These are phyloP conservation scores for Carlito syrichta DNA, from an alignment of 2,113 vertebrate species.

Conservation along the genomic window DNA sequence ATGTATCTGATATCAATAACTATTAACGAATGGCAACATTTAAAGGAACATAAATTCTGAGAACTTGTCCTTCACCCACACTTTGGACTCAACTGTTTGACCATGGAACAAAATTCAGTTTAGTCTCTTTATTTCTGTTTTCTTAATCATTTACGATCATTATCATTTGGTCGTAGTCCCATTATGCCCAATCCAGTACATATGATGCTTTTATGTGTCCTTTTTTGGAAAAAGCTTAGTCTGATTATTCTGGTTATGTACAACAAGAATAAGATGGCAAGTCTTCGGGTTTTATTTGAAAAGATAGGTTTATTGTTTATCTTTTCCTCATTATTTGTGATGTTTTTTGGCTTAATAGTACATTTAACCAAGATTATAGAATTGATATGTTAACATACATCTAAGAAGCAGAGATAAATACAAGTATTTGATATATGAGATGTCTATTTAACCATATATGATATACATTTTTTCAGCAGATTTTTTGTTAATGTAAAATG, in stretches of 20 bases:
- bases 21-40: not conserved
- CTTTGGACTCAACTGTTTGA: not conserved
- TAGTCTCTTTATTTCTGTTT: not conserved
- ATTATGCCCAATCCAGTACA: not conserved
- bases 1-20: not conserved
- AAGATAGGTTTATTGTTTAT: not conserved
- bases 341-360: constrained; percentile 2
- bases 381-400: not conserved
- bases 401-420: not conserved
- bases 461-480: not conserved
- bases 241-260: not conserved
- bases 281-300: constrained; percentile 14
- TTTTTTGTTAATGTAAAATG: not conserved
- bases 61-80: not conserved
- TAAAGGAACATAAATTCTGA: not conserved
- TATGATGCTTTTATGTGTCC: not conserved
- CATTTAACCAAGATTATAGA: not conserved
- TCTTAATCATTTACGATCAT: not conserved
- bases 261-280: not conserved
- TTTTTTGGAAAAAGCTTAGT: not conserved
- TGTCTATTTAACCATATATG: constrained; percentile 4
- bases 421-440: not conserved
- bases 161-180: not conserved
- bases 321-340: not conserved
- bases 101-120: not conserved